Evolutionary conservation across 2,113 vertebrate genomes (phyloP), one percentile per base, ranked within the genome.

Genomic region (Pionites leucogaster): DNA sequence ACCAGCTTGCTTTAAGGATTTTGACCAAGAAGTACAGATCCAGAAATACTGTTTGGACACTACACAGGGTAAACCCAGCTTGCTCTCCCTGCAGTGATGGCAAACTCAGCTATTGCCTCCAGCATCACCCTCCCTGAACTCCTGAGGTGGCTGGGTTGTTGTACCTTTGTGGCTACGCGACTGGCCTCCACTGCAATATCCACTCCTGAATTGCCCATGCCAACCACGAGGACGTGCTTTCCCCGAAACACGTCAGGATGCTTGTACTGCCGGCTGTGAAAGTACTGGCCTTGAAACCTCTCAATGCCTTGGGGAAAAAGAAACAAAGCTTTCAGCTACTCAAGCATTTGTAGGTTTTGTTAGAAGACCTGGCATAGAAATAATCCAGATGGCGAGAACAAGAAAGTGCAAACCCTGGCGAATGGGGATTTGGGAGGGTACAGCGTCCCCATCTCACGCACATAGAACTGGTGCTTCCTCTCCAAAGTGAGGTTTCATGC

Each of bases 101-200:
- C 10, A 39, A 50, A 24, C 29, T 5, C 49, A 79, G 22, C 17
- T 57, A 1, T 3, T 71, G 53, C 24, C 24, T 10, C 28, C 35
- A 35, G 13, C 3, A 25, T 17, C 20, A 53, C 35, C 28, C 3
- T 70, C 42, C 44, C 42, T 1, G 1, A 5, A 3, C 0, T 16
- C 33, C 23, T 5, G 77, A 18, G 10, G 14, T 52, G 46, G 31
- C 37, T 49, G n/a, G 41, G 29, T 29, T 22, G 59, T 39, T 13
- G 17, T 96, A 99, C 99, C 98, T 99, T 99, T 13, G 98, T 44
- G 23, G 99, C 98, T 39, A 96, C 77, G 20, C 96, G 97, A 23
- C 99, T 99, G 71, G 99, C 98, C 94, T 99, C 99, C 86, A 98
- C 98, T 0, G 98, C 98, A 4, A 99, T 98, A 91, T 99, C 99